phyloP scores from a whole-genome alignment of 2,888 invertebrate species.

The Eilema griseolum region DNA sequence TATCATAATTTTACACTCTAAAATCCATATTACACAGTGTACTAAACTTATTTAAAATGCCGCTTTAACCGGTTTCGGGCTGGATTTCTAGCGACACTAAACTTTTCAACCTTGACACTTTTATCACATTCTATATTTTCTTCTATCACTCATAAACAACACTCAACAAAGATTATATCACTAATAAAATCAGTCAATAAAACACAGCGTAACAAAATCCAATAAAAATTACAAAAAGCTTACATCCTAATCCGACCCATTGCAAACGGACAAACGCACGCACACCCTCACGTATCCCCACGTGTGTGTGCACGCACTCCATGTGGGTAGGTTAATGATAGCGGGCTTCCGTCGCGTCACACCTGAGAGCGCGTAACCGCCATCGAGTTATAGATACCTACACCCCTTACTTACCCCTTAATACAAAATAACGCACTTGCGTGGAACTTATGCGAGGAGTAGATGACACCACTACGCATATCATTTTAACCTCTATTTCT shows the following conservation, averaged over 20 bases:
- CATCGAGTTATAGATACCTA: slow-evolving; percentile 82
- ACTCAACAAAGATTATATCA: neutral
- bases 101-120: too few relatives aligned
- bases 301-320: slow-evolving; percentile 69
- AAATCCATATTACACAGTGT: neutral
- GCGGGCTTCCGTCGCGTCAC: slow-evolving; percentile 86
- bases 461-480: neutral
- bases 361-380: slow-evolving; percentile 86
- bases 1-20: too few relatives aligned
- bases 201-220: slow-evolving; percentile 19
- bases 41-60: neutral
- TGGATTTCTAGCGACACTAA: neutral
- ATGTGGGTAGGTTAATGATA: slow-evolving; percentile 85
- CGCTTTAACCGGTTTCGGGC: neutral
- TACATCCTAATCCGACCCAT: slow-evolving; percentile 73
- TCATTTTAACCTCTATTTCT: neutral
- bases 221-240: slow-evolving; percentile 50
- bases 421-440: slow-evolving; percentile 64
- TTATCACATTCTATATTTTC: neutral
- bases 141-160: neutral
- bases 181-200: slow-evolving; percentile 3
- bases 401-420: slow-evolving; percentile 79
- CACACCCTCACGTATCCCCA: slow-evolving; percentile 58
- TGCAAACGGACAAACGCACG: slow-evolving; percentile 61
- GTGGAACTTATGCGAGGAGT: slow-evolving; percentile 61